Conservation (phyloP, 2,113 vertebrate species). For the Mustelus asterias region DNA sequence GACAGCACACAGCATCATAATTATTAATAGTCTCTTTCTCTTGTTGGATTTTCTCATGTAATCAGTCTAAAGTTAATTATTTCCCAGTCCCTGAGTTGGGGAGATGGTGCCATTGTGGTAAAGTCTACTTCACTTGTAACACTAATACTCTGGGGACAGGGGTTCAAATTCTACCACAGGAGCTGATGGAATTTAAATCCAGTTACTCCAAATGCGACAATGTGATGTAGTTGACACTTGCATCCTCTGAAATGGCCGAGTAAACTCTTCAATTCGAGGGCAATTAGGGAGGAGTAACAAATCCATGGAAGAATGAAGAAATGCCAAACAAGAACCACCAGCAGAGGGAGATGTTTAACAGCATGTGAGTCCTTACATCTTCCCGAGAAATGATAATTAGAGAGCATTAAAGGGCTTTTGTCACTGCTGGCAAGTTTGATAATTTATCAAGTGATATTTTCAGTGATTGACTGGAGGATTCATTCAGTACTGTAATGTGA, state of each 20-base stretch:
- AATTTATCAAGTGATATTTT: neutral
- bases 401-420: neutral
- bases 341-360: slow-evolving; percentile 28
- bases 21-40: neutral
- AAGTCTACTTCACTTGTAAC: neutral
- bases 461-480: neutral
- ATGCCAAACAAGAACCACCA: neutral
- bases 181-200: neutral
- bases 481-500: neutral
- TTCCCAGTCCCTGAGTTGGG: neutral
- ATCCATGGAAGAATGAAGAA: neutral
- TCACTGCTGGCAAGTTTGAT: neutral
- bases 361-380: neutral
- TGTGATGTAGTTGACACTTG: neutral
- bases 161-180: neutral
- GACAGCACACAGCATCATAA: neutral
- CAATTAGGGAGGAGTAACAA: neutral
- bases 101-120: neutral
- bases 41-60: neutral
- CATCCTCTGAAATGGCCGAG: neutral
- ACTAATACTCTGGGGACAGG: neutral
- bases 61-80: neutral
- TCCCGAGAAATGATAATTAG: slow-evolving; percentile 1
- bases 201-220: neutral
- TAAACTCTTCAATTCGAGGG: neutral